Evolutionary conservation across 2,888 invertebrate genomes (phyloP), one percentile per base, ranked within the genome.

Genomic region (Chrysopilus asiliformis): DNA sequence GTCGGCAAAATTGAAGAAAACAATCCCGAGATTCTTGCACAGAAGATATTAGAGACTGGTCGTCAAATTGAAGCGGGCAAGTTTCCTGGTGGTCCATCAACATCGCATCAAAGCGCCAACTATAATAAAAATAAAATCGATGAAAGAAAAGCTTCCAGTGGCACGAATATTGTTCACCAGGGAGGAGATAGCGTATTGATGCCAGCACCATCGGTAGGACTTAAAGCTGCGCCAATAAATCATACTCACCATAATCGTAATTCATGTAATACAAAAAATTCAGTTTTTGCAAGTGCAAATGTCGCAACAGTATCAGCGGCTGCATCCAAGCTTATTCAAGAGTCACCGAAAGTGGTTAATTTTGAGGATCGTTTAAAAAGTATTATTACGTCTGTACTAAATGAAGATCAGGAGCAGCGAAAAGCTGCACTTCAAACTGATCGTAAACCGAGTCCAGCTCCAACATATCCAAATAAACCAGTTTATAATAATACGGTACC

Each of bases 1-100:
- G 76, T 87, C 34, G 84, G 82, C 2, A 89, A 87, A 62, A 89
- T 89, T 41, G 84, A 89, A 54, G 90, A 90, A 56, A 86, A 86
- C 56, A 89, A 90, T 64, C 89, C 89, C 0, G 89, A 89, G 60
- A 73, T 89, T 34, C 65, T 89, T 36, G 89, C 89, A 1, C 84
- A 85, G 58, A 90, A 90, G 58, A 89, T 90, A 46, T 65, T 89
- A 24, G 89, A 89, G 60, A 86, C 85, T 0, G 87, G 89, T 5
- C 69, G 89, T 2, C 87, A 89, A 65, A 81, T 89, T 41, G 89
- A 90, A 64, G 85, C 86, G 4, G 82, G 81, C 26, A 81, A 84
- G 61, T 66, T 75, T 38, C 47, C 48, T 17, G 56, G 55, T 4
- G 51, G 57, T 5, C 48, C 36, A n/a, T 17, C 33, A 4, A 16